phyloP scores from a whole-genome alignment of 2,113 vertebrate genomes.

The Ariopsis seemanni region DNA sequence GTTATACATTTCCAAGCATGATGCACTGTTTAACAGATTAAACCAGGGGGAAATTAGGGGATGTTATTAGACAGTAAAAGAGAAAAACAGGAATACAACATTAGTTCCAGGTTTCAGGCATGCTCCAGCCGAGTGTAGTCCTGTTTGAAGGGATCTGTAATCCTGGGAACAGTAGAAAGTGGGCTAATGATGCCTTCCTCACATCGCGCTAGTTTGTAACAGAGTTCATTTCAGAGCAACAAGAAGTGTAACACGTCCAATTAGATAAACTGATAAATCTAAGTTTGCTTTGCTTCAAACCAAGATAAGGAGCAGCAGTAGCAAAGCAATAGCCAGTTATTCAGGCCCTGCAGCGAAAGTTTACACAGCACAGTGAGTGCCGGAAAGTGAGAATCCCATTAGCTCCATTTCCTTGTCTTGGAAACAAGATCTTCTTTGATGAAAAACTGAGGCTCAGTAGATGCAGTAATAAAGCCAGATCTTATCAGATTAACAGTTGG shows the following conservation, averaged over 20 bases:
- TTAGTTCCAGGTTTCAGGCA: background rate
- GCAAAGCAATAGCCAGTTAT: background rate
- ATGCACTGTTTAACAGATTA: background rate
- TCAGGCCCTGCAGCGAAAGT: background rate
- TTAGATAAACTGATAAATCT: constrained; percentile 10
- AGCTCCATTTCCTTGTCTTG: constrained; percentile 15
- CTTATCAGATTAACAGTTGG: constrained; percentile 28
- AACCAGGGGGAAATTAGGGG: background rate
- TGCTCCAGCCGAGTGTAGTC: background rate
- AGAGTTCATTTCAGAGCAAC: constrained; percentile 1
- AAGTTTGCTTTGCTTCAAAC: background rate
- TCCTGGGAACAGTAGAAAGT: background rate
- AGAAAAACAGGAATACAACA: background rate
- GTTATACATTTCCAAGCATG: background rate
- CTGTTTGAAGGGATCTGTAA: background rate
- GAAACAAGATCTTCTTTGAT: constrained; percentile 29
- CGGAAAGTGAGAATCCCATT: constrained; percentile 21
- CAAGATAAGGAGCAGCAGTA: constrained; percentile 15
- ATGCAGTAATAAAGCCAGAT: constrained; percentile 32
- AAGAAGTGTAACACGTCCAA: background rate
- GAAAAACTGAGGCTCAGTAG: background rate
- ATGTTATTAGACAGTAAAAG: background rate
- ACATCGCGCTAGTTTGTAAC: background rate
- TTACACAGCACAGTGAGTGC: background rate
- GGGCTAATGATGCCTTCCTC: background rate